Base-by-base conservation (phyloP, 2,797 vertebrate species). In the Acipenser transmontanus region DNA sequence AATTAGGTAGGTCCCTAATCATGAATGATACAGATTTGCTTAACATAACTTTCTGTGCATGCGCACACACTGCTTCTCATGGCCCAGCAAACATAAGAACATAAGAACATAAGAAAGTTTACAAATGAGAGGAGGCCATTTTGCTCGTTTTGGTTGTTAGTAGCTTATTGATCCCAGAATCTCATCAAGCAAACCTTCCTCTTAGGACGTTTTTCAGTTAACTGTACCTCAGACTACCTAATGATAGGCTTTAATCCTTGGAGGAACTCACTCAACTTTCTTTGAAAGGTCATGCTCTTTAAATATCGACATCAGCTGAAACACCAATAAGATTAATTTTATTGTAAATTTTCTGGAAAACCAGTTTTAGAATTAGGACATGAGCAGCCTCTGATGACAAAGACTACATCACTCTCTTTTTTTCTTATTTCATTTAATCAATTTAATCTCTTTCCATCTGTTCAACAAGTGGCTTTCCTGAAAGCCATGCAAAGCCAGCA, bases 361-460 rank as follows among this genome's bases (percentile, higher is more conserved):
- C 34, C 34, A 3, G 34, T 34, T 34, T 34, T 50, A 63, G 63
- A 12, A 34, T n/a, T 11, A 61, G 13, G 34, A 9, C 49, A 62
- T 47, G 64, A 76, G 68, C 73, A 61, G 72, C 73, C 74, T 74
- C 75, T 70, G 79, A 77, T 80, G 82, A 84, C 7, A 1, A 72
- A 78, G 78, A 78, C 79, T 80, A 77, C 80, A 83, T 82, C 80
- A 80, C 78, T 77, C 75, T 75, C 77, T 84, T 76, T 81, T 80
- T 84, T 76, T 81, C 77, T 82, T 84, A 81, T 80, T 68, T 80
- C 66, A 74, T 74, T 71, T 65, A 76, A 88, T 85, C 81, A 82
- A 81, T 85, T 80, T 69, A 77, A 70, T 76, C 68, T 69, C 66
- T 66, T 79, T 71, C 71, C 73, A 66, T 75, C 76, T 71, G 66